These are phyloP conservation scores for Ectropis crepuscularia DNA, from an alignment of 2,888 invertebrate species.

Conservation along the genomic window DNA sequence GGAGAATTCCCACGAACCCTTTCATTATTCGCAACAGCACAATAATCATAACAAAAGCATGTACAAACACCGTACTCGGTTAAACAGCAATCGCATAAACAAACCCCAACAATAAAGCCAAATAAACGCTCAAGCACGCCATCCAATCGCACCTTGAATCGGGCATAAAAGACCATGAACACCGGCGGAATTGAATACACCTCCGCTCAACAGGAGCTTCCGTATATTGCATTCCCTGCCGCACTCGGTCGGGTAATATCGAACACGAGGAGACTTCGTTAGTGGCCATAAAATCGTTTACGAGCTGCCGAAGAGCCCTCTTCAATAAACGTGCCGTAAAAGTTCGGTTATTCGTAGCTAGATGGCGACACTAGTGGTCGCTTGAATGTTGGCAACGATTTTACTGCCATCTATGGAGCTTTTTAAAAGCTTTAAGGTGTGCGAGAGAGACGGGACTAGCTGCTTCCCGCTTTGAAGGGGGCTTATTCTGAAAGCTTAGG, in stretches of 20 bases:
- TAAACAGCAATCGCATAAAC: constrained; percentile 85
- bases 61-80: constrained; percentile 82
- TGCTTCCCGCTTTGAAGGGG: constrained; percentile 47
- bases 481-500: constrained; percentile 56
- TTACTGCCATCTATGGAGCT: constrained; percentile 84
- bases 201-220: constrained; percentile 77
- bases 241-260: constrained; percentile 81
- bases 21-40: constrained; percentile 78
- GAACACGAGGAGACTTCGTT: constrained; percentile 80
- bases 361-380: constrained; percentile 83
- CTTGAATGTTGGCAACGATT: constrained; percentile 79
- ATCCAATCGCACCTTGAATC: constrained; percentile 85
- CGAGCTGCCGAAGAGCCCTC: constrained; percentile 84
- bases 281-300: constrained; percentile 84
- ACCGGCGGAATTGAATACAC: constrained; percentile 82
- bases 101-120: constrained; percentile 85
- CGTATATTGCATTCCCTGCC: constrained; percentile 78
- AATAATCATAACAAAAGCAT: constrained; percentile 83
- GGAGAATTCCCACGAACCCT: constrained; percentile 67
- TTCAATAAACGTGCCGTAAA: constrained; percentile 83
- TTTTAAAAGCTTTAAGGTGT: constrained; percentile 75
- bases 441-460: constrained; percentile 48
- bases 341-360: constrained; percentile 82
- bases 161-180: constrained; percentile 83
- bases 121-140: constrained; percentile 84